Percentiles rank a stretch among this genome's conserved stretches.
phyloP scores from a whole-genome alignment of 1,140 invertebrate species.

The Drosophila leontia region DNA sequence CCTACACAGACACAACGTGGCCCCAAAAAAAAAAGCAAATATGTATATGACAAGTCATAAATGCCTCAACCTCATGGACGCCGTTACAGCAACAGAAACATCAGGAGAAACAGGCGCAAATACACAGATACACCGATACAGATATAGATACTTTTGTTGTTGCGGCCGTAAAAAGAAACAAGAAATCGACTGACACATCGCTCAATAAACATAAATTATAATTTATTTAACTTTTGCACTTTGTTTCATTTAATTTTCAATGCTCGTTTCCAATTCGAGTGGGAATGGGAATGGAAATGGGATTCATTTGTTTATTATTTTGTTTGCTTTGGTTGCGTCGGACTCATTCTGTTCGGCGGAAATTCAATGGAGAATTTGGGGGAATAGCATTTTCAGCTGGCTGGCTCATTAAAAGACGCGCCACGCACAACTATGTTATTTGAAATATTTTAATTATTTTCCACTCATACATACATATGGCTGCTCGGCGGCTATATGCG shows the following conservation, averaged over 20 bases:
- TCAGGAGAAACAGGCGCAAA: conserved; percentile 15
- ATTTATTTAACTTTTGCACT: conserved; percentile 76
- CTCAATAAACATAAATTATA: conserved; percentile 83
- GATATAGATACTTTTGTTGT: conserved; percentile 52
- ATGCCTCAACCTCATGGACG: conserved; percentile 59
- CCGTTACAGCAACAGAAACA: conserved; percentile 47
- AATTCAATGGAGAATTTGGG: conserved; percentile 39
- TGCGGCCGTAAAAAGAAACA: conserved; percentile 60
- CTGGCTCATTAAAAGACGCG: conserved; percentile 66
- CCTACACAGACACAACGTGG: conserved; percentile 62
- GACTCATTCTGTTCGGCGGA: conserved; percentile 32
- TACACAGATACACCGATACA: conserved; percentile 19
- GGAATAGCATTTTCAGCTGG: conserved; percentile 44
- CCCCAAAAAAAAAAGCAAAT: conserved; percentile 54
- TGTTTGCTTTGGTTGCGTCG: conserved; percentile 30
- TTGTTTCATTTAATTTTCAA: conserved; percentile 56
- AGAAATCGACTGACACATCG: conserved; percentile 71
- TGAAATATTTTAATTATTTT: conserved; percentile 78
- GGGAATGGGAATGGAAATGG: conserved; percentile 35
- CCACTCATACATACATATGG: conserved; percentile 58
- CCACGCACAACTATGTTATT: conserved; percentile 74
- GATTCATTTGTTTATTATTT: conserved; percentile 64
- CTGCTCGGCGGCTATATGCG: conserved; percentile 6
- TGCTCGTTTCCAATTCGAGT: conserved; percentile 53
- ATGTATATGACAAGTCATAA: conserved; percentile 78